A percentile compares a stretch with the other conserved stretches of the same genome.
These are phyloP conservation scores for Ceratina australensis DNA, from an alignment of 1,140 invertebrate species.

Conservation along the genomic window DNA sequence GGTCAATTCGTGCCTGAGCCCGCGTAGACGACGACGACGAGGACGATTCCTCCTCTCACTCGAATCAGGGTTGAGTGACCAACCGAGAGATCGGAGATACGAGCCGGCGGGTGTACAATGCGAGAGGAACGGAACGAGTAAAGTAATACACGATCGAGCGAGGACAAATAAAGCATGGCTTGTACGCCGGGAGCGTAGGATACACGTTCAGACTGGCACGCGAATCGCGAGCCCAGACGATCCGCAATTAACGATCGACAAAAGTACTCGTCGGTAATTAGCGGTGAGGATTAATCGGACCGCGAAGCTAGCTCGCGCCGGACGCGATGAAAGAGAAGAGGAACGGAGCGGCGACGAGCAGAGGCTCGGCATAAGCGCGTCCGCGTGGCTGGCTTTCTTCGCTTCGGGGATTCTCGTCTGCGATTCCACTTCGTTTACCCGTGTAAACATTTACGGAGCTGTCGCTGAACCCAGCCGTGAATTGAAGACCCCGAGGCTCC, in stretches of 20 bases:
- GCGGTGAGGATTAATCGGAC: conserved; percentile 39
- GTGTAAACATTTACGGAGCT: conserved; percentile 13
- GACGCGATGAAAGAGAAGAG: conserved; percentile 42
- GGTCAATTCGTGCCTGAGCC: conserved; percentile 47
- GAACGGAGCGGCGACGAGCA: conserved; percentile 9
- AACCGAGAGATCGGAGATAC: conserved; percentile 48
- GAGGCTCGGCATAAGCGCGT: conserved; percentile 24
- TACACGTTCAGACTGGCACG: neutral
- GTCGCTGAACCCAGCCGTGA: conserved; percentile 3
- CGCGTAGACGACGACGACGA: conserved; percentile 28
- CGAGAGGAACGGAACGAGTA: neutral
- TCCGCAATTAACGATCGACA: conserved; percentile 33
- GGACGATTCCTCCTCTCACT: conserved; percentile 9
- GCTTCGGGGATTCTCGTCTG: conserved; percentile 4
- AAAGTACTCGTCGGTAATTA: conserved; percentile 33
- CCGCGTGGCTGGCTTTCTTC: conserved; percentile 22
- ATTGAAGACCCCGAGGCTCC: neutral
- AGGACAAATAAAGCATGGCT: neutral
- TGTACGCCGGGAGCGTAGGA: neutral
- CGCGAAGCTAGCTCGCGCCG: conserved; percentile 24
- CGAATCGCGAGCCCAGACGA: conserved; percentile 22
- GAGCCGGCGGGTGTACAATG: neutral
- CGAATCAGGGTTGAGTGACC: conserved; percentile 55
- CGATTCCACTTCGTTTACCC: neutral
- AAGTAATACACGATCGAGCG: neutral